Evolutionary conservation across 2,888 invertebrate genomes (phyloP).

Genomic region (Eledona agricola): DNA sequence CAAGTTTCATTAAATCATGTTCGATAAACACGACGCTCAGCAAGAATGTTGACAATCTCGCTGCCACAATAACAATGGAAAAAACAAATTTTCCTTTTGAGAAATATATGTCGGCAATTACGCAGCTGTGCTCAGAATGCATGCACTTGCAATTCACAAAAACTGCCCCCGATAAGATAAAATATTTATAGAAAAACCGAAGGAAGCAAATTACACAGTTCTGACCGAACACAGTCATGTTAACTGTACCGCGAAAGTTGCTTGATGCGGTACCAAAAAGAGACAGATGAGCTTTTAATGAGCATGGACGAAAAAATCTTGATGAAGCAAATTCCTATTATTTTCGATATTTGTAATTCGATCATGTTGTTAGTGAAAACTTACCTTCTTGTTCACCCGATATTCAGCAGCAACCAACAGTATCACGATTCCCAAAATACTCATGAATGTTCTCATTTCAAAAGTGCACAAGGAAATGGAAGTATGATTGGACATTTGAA

Average conservation of each 20-base stretch:
- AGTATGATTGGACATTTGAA: not conserved
- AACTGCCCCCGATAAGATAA: conserved; percentile 2
- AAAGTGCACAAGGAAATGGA: not conserved
- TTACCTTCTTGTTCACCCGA: not conserved
- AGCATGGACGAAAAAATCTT: no score
- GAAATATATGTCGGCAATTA: not conserved
- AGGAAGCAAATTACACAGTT: conserved; percentile 8
- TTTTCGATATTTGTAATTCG: not conserved
- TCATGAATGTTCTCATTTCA: not conserved
- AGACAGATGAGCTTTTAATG: no score
- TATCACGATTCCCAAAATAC: not conserved
- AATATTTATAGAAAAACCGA: conserved; percentile 2
- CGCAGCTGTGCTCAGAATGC: not conserved
- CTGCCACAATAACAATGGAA: conserved; percentile 1
- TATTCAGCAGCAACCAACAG: not conserved
- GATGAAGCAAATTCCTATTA: conserved; percentile 1
- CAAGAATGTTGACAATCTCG: no score
- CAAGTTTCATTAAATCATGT: no score
- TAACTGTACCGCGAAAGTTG: no score
- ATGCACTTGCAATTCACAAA: conserved; percentile 8
- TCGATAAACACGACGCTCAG: no score
- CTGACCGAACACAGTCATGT: not conserved
- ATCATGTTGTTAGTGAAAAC: not conserved
- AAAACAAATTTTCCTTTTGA: conserved; percentile 3
- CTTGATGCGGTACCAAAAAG: no score